phyloP scores from a whole-genome alignment of 2,113 vertebrate genomes.

The Danionella cerebrum region DNA sequence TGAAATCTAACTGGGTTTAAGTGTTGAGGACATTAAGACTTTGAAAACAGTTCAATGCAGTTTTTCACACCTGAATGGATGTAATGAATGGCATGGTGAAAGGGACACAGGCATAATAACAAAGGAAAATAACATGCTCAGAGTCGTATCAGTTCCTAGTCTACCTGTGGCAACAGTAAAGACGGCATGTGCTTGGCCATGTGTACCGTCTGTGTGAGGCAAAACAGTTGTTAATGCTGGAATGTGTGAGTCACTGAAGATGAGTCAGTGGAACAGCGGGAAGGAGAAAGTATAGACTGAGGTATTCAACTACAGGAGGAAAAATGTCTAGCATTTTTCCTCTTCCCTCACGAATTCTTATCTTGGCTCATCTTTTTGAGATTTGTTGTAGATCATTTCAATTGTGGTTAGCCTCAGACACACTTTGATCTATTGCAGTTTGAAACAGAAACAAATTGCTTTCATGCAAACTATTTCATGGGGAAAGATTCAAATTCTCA shows the following conservation, averaged over 20 bases:
- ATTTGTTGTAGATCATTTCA: not conserved
- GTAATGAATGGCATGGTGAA: not conserved
- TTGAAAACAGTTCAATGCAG: not conserved
- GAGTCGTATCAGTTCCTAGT: conserved; percentile 24
- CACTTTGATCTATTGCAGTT: too few species aligned
- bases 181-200: conserved; percentile 34
- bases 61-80: not conserved
- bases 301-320: conserved; percentile 32
- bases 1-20: conserved; percentile 3
- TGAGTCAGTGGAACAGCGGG: conserved; percentile 41
- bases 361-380: not conserved
- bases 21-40: not conserved
- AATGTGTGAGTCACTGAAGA: conserved; percentile 44
- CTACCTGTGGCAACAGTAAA: conserved; percentile 30
- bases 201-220: conserved; percentile 23
- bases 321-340: conserved; percentile 31
- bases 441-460: too few species aligned
- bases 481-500: too few species aligned
- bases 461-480: too few species aligned
- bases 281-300: conserved; percentile 26
- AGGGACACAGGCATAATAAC: not conserved
- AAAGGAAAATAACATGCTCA: conserved; percentile 14
- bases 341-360: not conserved
- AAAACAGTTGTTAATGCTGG: conserved; percentile 43
- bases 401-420: not conserved